These are phyloP conservation scores for Hesperia comma DNA, from an alignment of 2,888 invertebrate species.

Conservation along the genomic window DNA sequence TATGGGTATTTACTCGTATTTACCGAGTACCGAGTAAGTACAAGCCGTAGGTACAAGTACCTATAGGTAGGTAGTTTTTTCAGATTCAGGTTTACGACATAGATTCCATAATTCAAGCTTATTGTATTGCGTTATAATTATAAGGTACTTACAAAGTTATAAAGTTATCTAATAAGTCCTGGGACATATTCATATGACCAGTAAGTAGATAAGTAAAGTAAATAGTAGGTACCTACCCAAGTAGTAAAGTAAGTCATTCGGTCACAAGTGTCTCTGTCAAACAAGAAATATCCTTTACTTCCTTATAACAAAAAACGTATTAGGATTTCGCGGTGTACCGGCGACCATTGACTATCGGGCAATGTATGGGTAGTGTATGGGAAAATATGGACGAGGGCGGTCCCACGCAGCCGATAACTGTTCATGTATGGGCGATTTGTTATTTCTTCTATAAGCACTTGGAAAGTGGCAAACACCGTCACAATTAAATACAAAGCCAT, in stretches of 20 bases:
- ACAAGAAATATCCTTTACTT: conserved; percentile 41
- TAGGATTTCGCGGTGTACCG: conserved; percentile 48
- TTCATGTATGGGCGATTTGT: conserved; percentile 29
- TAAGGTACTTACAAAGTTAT: too few relatives aligned
- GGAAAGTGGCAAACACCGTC: conserved; percentile 21
- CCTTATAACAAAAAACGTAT: conserved; percentile 39
- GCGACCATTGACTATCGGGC: conserved; percentile 45
- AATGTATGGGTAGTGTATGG: conserved; percentile 50
- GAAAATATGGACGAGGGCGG: conserved; percentile 56
- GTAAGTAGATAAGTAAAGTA: too few relatives aligned
- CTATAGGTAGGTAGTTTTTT: too few relatives aligned
- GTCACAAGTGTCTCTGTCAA: conserved; percentile 15
- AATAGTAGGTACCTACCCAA: too few relatives aligned
- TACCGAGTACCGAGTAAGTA: too few relatives aligned
- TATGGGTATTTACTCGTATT: too few relatives aligned
- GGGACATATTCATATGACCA: too few relatives aligned
- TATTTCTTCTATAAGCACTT: conserved; percentile 28
- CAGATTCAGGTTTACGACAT: too few relatives aligned
- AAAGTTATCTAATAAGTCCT: too few relatives aligned
- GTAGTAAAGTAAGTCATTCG: background rate
- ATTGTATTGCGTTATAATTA: too few relatives aligned
- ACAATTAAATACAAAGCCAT: conserved; percentile 29
- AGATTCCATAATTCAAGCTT: too few relatives aligned
- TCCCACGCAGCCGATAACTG: conserved; percentile 55
- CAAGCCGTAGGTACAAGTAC: too few relatives aligned